Evolutionary conservation across 2,888 invertebrate species (phyloP).

Genomic region (Taphrorychus bicolor): DNA sequence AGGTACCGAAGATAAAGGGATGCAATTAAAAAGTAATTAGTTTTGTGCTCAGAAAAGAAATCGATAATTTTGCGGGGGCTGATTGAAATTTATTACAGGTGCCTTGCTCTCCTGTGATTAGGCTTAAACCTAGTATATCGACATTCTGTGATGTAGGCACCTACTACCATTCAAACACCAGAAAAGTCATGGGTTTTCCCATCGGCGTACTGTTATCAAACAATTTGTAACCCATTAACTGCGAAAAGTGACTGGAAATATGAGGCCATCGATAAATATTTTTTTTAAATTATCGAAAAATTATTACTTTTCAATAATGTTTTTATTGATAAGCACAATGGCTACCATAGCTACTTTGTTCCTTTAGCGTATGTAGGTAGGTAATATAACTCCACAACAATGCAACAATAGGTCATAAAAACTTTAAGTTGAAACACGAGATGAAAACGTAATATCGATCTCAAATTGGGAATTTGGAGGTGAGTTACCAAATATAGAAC

Average conservation of each 20-base stretch:
- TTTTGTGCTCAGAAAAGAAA: slow-evolving; percentile 2
- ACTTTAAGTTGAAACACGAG: too few relatives aligned
- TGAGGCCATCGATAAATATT: neutral
- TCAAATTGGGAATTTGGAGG: too few relatives aligned
- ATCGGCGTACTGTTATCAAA: neutral
- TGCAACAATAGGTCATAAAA: too few relatives aligned
- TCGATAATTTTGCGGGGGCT: slow-evolving; percentile 11
- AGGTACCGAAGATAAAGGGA: slow-evolving; percentile 5
- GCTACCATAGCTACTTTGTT: too few relatives aligned
- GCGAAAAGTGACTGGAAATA: neutral
- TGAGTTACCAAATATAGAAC: too few relatives aligned
- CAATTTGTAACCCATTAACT: neutral
- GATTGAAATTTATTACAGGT: slow-evolving; percentile 13
- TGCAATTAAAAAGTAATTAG: slow-evolving; percentile 21
- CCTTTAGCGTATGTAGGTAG: too few relatives aligned
- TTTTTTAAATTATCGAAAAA: too few relatives aligned
- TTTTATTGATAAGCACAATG: neutral
- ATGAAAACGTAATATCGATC: too few relatives aligned
- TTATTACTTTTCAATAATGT: neutral
- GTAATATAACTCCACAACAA: too few relatives aligned
- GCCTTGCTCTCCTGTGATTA: neutral
- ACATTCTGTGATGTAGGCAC: neutral
- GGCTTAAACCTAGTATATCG: neutral
- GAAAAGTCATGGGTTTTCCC: neutral
- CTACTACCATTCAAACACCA: too few relatives aligned